Conservation (phyloP, 2,888 invertebrate genomes). For the Andrena praecox region DNA sequence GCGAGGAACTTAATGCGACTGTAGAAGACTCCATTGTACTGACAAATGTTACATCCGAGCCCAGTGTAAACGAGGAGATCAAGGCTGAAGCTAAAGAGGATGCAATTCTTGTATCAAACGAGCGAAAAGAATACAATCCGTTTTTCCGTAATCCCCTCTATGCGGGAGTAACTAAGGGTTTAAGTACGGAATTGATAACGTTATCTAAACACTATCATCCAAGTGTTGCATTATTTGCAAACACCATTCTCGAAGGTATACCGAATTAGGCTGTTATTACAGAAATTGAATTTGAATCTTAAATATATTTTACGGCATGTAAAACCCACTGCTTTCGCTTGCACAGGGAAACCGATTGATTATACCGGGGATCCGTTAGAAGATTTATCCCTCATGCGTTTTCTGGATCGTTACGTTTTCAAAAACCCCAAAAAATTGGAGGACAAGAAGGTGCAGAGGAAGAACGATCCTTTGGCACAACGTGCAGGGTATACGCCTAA, state of each 20-base stretch:
- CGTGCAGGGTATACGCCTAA: constrained; percentile 90
- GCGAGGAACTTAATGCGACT: constrained; percentile 20
- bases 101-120: constrained; percentile 28
- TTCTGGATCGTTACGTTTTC: constrained; percentile 97
- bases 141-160: constrained; percentile 93
- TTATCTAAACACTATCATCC: constrained; percentile 95
- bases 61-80: constrained; percentile 22
- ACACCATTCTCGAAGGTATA: constrained; percentile 90
- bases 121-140: constrained; percentile 87
- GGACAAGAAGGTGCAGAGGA: constrained; percentile 85
- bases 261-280: constrained; percentile 46
- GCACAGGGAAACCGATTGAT: constrained; percentile 89
- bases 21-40: constrained; percentile 68
- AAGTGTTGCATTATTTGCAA: constrained; percentile 94
- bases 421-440: constrained; percentile 94
- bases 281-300: neutral
- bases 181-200: constrained; percentile 91
- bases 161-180: constrained; percentile 91
- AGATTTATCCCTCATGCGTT: constrained; percentile 95
- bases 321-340: constrained; percentile 42
- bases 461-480: constrained; percentile 88
- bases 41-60: constrained; percentile 68
- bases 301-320: neutral
- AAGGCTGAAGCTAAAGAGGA: constrained; percentile 21
- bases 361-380: constrained; percentile 97